phyloP scores from a whole-genome alignment of 2,797 vertebrate species.

The Erpetoichthys calabaricus region DNA sequence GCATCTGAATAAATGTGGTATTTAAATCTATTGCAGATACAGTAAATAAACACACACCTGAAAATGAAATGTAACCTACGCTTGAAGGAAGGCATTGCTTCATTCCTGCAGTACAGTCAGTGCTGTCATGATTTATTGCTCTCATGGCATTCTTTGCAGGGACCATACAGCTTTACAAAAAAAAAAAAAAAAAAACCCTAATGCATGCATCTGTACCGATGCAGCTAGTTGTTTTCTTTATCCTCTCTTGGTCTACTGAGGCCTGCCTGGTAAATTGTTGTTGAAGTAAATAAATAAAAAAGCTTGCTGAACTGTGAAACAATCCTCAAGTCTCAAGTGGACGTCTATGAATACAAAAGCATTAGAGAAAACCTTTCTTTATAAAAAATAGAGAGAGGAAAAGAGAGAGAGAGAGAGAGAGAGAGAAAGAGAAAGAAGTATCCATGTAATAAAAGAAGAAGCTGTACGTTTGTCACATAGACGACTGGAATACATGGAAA shows the following conservation, averaged over 20 bases:
- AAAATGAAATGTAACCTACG: constrained; percentile 44
- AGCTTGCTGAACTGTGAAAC: constrained; percentile 15
- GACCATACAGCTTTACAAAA: constrained; percentile 23
- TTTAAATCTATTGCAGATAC: no score
- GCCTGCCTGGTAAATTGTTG: constrained; percentile 26
- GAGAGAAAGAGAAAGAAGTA: constrained; percentile 28
- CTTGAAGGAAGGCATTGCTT: constrained; percentile 46
- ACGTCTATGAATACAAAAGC: constrained; percentile 13
- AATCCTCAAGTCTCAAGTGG: constrained; percentile 23
- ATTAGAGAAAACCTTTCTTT: no score
- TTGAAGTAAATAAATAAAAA: constrained; percentile 24
- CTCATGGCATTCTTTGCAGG: constrained; percentile 37
- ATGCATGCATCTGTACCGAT: constrained; percentile 7
- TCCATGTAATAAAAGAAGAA: constrained; percentile 22
- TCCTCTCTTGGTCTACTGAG: constrained; percentile 11
- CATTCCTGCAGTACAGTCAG: constrained; percentile 53
- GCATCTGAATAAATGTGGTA: constrained; percentile 24
- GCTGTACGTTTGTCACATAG: constrained; percentile 14
- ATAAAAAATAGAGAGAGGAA: constrained; percentile 13
- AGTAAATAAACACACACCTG: constrained; percentile 4
- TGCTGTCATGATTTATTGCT: constrained; percentile 52
- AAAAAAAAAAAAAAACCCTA: constrained; percentile 23
- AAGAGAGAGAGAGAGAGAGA: constrained; percentile 23
- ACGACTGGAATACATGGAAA: no score
- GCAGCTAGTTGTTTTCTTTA: constrained; percentile 21